Evolutionary conservation across 2,888 invertebrate species (phyloP), one percentile per base, ranked within the genome.

Genomic region (Epirrhoe alternata): DNA sequence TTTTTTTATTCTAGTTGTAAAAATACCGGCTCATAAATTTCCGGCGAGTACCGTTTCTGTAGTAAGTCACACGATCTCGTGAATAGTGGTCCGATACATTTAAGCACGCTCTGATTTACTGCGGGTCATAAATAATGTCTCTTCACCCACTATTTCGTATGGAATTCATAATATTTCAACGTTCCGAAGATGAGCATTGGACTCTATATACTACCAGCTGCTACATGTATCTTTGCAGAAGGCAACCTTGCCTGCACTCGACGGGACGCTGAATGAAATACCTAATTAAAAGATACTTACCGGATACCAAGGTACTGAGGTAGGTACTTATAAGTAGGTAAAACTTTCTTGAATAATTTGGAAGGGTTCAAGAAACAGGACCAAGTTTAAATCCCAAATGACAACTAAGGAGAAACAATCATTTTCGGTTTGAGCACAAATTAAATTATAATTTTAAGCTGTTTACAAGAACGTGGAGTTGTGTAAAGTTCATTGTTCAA

Each of bases 71-170:
- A 76, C 66, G 66, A 74, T 55, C 66, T 52, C 51, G 64, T 59
- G 56, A 67, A 67, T 63, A 63, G 55, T 56, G 52, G 76, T 73
- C 77, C 85, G 82, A 84, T 85, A 87, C 85, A 86, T 86, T 87
- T 84, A 82, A 83, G 80, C 81, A 68, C 35, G 70, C 71, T 68
- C 72, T 85, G 88, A 89, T 88, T 87, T 89, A 89, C 81, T 73
- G 76, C 79, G 61, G 67, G 72, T 77, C 78, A 84, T 89, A 89
- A 88, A 89, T 88, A 87, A 80, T 82, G 75, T 76, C 77, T 77
- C 75, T 81, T 81, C 77, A 68, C 74, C 80, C 78, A 83, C 80
- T 82, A 82, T 83, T 79, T 78, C 79, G 78, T 78, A 81, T 81
- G 78, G 52, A 79, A 81, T 78, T 82, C 80, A 79, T 76, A 81